Percentiles rank a stretch among this genome's conserved stretches.
These are phyloP conservation scores for Labeo calbasu DNA, from an alignment of 2,797 vertebrate species.

Conservation along the genomic window DNA sequence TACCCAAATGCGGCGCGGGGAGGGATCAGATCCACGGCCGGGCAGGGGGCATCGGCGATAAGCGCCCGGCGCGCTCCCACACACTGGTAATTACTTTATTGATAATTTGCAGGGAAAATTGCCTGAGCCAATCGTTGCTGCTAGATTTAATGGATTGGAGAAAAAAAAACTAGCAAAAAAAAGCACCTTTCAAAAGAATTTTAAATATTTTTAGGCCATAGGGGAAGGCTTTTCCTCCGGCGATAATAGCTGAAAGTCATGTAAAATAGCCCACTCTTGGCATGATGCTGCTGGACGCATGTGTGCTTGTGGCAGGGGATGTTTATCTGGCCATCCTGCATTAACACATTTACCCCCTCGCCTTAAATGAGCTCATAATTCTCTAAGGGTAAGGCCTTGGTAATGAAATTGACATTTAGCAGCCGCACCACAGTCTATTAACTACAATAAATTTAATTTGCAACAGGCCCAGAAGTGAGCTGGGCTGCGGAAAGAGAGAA, in stretches of 20 bases:
- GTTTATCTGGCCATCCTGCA: conserved; percentile 69
- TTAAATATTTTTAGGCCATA: conserved; percentile 80
- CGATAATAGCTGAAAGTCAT: conserved; percentile 83
- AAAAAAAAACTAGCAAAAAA: conserved; percentile 56
- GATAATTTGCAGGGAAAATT: conserved; percentile 83
- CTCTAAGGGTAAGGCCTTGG: conserved; percentile 83
- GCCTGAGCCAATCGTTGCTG: conserved; percentile 76
- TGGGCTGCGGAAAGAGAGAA: conserved; percentile 43
- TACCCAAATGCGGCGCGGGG: conserved; percentile 79
- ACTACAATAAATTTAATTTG: conserved; percentile 87
- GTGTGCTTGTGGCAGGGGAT: conserved; percentile 70
- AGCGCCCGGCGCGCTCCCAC: conserved; percentile 75
- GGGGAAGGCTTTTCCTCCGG: conserved; percentile 77
- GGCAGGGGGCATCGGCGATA: conserved; percentile 81
- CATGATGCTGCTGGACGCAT: conserved; percentile 75
- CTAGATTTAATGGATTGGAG: conserved; percentile 79
- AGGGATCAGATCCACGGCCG: conserved; percentile 78
- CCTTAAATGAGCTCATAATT: conserved; percentile 78
- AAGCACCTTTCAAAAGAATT: conserved; percentile 79
- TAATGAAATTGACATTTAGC: conserved; percentile 87
- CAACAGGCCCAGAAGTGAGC: conserved; percentile 58
- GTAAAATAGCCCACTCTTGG: conserved; percentile 80
- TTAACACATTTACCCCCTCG: conserved; percentile 81
- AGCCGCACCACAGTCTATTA: conserved; percentile 85
- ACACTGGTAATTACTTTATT: conserved; percentile 87